These are phyloP conservation scores for Steinernema scapterisci DNA, from an alignment of 2,888 invertebrate species.

Conservation along the genomic window DNA sequence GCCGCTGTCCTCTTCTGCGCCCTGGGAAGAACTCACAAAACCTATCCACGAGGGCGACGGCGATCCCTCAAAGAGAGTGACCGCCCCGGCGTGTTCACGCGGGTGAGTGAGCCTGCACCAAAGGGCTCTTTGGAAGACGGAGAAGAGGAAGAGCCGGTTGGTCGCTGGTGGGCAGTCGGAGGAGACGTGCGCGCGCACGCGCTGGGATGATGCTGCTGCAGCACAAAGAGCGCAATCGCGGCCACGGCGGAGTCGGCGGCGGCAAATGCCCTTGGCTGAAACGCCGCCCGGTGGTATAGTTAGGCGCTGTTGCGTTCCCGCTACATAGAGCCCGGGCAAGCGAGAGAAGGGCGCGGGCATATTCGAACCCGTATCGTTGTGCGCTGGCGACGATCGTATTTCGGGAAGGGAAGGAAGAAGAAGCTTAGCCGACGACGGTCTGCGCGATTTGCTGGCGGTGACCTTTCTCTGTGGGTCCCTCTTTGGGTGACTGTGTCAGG, in stretches of 20 bases:
- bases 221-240: conserved; percentile 21
- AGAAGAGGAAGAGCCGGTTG: not conserved
- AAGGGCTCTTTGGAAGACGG: not conserved
- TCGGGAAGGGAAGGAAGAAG: not conserved
- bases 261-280: conserved; percentile 21
- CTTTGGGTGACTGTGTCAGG: not conserved
- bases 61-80: not conserved
- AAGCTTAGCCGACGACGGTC: not conserved
- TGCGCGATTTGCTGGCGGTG: not conserved
- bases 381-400: not conserved
- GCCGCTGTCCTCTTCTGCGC: no score
- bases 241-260: no score
- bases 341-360: not conserved
- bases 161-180: not conserved
- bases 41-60: no score
- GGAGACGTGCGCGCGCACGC: not conserved
- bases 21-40: no score
- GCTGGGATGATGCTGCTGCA: conserved; percentile 23
- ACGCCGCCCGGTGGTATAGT: conserved; percentile 32
- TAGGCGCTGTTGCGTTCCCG: conserved; percentile 27
- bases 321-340: no score
- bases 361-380: not conserved
- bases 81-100: conserved; percentile 3
- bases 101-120: not conserved
- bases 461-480: not conserved